Conservation (phyloP, 2,888 invertebrate species). For the Penaeus monodon region DNA sequence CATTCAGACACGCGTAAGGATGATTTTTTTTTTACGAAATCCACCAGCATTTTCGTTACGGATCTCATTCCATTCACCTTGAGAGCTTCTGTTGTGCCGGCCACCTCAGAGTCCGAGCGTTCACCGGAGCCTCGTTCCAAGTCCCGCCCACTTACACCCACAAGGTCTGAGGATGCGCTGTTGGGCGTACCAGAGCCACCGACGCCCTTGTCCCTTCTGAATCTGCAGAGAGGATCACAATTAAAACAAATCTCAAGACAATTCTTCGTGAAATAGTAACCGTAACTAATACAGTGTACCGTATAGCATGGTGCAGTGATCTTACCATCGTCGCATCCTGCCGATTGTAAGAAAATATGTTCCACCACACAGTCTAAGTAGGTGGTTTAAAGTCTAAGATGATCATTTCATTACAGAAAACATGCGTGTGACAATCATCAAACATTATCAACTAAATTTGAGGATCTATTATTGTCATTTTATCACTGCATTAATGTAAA, state of each 20-base stretch:
- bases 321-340: neutral
- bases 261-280: neutral
- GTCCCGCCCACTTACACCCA: constrained; percentile 37
- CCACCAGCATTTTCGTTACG: neutral
- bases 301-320: neutral
- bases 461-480: too few relatives aligned
- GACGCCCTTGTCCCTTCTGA: constrained; percentile 46
- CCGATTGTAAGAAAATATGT: too few relatives aligned
- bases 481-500: too few relatives aligned
- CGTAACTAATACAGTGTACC: neutral
- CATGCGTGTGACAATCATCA: too few relatives aligned
- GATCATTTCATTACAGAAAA: too few relatives aligned
- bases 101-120: constrained; percentile 50
- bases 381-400: too few relatives aligned
- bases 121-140: constrained; percentile 53
- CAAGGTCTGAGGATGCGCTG: constrained; percentile 52
- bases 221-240: neutral
- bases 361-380: too few relatives aligned
- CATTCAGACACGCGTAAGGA: too few relatives aligned
- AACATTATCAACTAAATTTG: too few relatives aligned
- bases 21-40: too few relatives aligned
- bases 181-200: constrained; percentile 58
- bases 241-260: too few relatives aligned
- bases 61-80: constrained; percentile 34
- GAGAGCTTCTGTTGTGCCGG: constrained; percentile 53